A percentile compares a stretch with the other conserved stretches of the same genome.
Conservation (phyloP, 2,113 vertebrate species). For the Diadophis punctatus region DNA sequence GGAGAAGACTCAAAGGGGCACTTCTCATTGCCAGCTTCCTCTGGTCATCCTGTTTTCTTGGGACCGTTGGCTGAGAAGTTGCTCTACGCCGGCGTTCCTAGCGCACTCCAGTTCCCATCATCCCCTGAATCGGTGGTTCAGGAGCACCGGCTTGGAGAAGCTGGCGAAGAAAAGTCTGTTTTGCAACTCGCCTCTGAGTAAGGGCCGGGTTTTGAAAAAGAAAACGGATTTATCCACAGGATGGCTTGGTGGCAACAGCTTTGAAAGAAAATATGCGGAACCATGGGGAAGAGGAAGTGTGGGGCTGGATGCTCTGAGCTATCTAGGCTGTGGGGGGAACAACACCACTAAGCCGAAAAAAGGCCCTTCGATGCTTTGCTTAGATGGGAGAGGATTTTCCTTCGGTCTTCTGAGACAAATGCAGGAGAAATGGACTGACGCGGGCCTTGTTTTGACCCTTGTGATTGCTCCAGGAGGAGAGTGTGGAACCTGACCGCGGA, state of each 20-base stretch:
- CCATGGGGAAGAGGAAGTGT: not conserved
- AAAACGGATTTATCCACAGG: not conserved
- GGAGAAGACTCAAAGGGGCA: not conserved
- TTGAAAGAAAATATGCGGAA: not conserved
- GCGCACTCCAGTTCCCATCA: not conserved
- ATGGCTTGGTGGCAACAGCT: not conserved
- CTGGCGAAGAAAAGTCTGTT: not conserved
- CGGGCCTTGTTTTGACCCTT: not conserved
- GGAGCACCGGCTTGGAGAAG: not conserved
- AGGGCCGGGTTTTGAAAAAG: not conserved
- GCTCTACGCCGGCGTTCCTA: not conserved
- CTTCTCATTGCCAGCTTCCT: not conserved
- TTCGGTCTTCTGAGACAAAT: not conserved
- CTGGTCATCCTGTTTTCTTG: not conserved
- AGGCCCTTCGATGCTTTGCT: not conserved
- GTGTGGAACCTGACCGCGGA: not conserved
- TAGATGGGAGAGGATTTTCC: not conserved
- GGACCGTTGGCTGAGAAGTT: not conserved
- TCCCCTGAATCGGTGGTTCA: not conserved
- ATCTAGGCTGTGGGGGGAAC: fast-evolving
- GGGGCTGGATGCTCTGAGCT: not conserved
- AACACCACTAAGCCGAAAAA: not conserved
- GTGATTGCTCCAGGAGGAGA: not conserved
- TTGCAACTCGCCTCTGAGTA: not conserved
- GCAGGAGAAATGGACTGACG: not conserved